Evolutionary conservation across 2,888 invertebrate genomes (phyloP), one percentile per base, ranked within the genome.

Genomic region (Ophioninae sp.): DNA sequence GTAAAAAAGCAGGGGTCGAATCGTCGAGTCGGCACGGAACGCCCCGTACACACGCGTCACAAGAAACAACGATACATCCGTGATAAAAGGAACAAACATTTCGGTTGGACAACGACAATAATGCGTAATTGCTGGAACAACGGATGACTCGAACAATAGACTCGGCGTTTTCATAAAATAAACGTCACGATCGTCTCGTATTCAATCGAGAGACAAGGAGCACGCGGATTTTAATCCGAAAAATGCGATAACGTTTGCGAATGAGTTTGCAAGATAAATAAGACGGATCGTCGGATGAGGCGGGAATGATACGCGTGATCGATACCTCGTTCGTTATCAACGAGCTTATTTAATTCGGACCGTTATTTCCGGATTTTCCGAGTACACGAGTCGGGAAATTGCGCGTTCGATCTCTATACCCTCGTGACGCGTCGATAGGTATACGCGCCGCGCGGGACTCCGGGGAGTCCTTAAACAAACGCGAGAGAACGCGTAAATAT

Each of bases 401-500:
- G 73, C 73, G 57, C 41, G 65, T 37, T 56, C 70, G 30, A 74
- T 44, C 57, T 73, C 13, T 44, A 72, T 62, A n/a, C n/a, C n/a
- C 23, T 17, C 6, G 56, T 13, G 21, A 70, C 39, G 64, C 56
- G 56, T 50, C 67, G 17, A 44, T 41, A 61, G 10, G 39, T 72
- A 61, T 41, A 75, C 50, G 41, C 37, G 50, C n/a, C 39, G 50
- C 57, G 56, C 69, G 64, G 68, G 57, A 64, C 64, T 67, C 37
- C 67, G 57, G 50, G 17, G 77, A 73, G 75, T 81, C 70, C 84
- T 85, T 81, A 79, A 83, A 84, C 84, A 85, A 85, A 84, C 85
- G 61, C n/a, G 41, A 20, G 50, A 79, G 70, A 77, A 64, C 77
- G 65, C 83, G 81, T 86, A 86, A 86, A 86, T 86, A 86, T 86